phyloP scores from a whole-genome alignment of 2,113 vertebrate species.

The Dasyurus viverrinus region DNA sequence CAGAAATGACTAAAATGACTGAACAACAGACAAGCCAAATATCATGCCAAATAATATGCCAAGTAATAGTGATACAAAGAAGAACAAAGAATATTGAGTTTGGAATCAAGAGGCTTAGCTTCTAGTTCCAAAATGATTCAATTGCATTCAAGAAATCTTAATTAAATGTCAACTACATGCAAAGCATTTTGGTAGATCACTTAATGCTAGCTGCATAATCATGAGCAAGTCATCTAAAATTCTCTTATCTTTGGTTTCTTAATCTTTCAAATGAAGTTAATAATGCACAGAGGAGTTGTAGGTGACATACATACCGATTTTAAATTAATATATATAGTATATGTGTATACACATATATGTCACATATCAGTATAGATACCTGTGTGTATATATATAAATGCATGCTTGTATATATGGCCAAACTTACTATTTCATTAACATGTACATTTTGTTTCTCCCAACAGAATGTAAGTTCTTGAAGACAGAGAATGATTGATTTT shows the following conservation, averaged over 20 bases:
- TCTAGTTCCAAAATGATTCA: background rate
- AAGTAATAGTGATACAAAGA: background rate
- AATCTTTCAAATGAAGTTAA: background rate
- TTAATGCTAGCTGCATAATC: background rate
- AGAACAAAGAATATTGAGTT: background rate
- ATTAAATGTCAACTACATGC: background rate
- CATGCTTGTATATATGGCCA: background rate
- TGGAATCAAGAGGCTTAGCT: background rate
- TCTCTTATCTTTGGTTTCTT: background rate
- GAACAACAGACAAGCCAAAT: background rate
- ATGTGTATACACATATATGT: background rate
- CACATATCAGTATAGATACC: background rate
- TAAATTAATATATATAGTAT: background rate
- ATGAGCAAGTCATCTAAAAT: background rate
- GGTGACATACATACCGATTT: background rate
- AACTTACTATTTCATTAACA: background rate
- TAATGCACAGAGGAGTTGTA: background rate
- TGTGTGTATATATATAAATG: background rate
- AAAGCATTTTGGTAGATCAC: background rate
- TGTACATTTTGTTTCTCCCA: background rate
- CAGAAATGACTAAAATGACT: background rate
- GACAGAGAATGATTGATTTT: background rate
- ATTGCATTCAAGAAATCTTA: background rate
- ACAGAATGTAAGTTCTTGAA: background rate
- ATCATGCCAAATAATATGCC: background rate